Conservation (phyloP, 2,113 vertebrate genomes). For the Esox niger region DNA sequence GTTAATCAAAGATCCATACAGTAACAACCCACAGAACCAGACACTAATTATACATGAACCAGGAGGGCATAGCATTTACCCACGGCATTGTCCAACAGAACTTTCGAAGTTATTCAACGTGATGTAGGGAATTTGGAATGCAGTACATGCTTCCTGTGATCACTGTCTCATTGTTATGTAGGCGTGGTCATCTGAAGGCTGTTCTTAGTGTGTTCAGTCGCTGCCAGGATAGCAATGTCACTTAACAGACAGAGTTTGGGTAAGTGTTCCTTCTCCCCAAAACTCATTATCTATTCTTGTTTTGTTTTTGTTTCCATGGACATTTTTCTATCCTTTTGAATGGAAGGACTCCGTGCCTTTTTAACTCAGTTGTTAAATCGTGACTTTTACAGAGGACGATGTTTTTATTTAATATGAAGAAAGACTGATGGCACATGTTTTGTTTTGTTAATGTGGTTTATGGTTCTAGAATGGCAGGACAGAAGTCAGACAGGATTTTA, state of each 20-base stretch:
- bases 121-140: too few species aligned
- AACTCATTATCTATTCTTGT: too few species aligned
- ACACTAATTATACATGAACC: too few species aligned
- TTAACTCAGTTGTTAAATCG: not conserved
- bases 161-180: not conserved
- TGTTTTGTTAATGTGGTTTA: not conserved
- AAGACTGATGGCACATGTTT: too few species aligned
- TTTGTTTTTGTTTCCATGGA: too few species aligned
- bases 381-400: not conserved
- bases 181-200: not conserved
- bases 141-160: not conserved
- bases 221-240: not conserved
- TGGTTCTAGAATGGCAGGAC: constrained; percentile 26
- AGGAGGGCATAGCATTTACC: too few species aligned
- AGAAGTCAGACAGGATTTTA: constrained; percentile 50
- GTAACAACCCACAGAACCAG: too few species aligned
- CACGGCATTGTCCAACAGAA: too few species aligned
- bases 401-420: not conserved
- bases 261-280: not conserved
- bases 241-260: not conserved
- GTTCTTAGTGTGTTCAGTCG: not conserved
- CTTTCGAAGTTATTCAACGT: too few species aligned
- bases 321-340: not conserved
- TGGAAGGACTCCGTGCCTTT: not conserved
- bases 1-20: too few species aligned